A percentile compares a stretch with the other conserved stretches of the same genome.
Evolutionary conservation across 2,113 vertebrate species (phyloP).

Genomic region (human): GRCh38 chr6:22564001-22564500

Average conservation of each 20-base stretch:
- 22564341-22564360: neutral
- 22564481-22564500: neutral
- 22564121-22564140: neutral
- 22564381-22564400: neutral
- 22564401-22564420: neutral
- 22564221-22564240: neutral
- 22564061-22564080: neutral
- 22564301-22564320: slow-evolving; percentile 19
- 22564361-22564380: neutral
- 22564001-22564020: neutral
- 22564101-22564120: neutral
- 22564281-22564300: neutral
- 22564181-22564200: neutral
- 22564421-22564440: neutral
- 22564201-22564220: neutral
- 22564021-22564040: neutral
- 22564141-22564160: neutral
- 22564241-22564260: neutral
- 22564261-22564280: neutral
- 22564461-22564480: neutral
- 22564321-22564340: slow-evolving; percentile 28
- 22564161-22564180: neutral
- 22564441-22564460: neutral
- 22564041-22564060: neutral
- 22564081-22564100: neutral